These are phyloP conservation scores for Actinia tenebrosa DNA, from an alignment of 64 coral and sea anemone species.

Conservation along the genomic window DNA sequence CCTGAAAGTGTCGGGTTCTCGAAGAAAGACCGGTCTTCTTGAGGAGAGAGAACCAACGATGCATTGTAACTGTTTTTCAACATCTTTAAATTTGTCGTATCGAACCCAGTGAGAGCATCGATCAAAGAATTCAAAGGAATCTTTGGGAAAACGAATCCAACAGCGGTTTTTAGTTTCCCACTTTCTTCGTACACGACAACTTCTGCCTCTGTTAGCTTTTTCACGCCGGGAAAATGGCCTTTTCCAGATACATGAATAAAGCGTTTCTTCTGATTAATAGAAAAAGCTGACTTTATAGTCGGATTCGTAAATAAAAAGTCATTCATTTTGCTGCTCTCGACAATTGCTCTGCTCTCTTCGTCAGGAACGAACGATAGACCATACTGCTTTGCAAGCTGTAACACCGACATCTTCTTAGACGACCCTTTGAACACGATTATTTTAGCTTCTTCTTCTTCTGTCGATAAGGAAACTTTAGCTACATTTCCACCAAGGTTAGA, in stretches of 20 bases:
- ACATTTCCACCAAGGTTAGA: slow-evolving; percentile 60
- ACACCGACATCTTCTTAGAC: slow-evolving; percentile 56
- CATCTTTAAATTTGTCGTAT: slow-evolving; percentile 51
- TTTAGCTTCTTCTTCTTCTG: slow-evolving; percentile 61
- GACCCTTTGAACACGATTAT: slow-evolving; percentile 61
- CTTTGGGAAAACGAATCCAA: slow-evolving; percentile 84
- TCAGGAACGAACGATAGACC: slow-evolving; percentile 71
- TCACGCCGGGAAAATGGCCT: slow-evolving; percentile 80
- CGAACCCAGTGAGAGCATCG: slow-evolving; percentile 80
- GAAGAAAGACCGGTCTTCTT: slow-evolving; percentile 75
- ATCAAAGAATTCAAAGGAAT: slow-evolving; percentile 85
- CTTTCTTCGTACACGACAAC: slow-evolving; percentile 80
- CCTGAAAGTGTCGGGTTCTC: slow-evolving; percentile 63
- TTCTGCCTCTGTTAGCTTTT: slow-evolving; percentile 82
- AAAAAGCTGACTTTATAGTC: slow-evolving; percentile 50
- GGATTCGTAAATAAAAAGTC: slow-evolving; percentile 85
- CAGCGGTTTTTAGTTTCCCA: slow-evolving; percentile 66
- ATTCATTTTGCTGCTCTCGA: slow-evolving; percentile 91
- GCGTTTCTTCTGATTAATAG: slow-evolving; percentile 58
- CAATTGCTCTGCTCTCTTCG: slow-evolving; percentile 61
- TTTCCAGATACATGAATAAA: slow-evolving; percentile 78
- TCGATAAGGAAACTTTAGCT: slow-evolving; percentile 59
- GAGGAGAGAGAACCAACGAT: slow-evolving; percentile 71
- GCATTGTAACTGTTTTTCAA: slow-evolving; percentile 80
- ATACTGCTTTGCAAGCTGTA: slow-evolving; percentile 58